Evolutionary conservation across 2,797 vertebrate species (phyloP).

Genomic region (Cyprinella venusta): DNA sequence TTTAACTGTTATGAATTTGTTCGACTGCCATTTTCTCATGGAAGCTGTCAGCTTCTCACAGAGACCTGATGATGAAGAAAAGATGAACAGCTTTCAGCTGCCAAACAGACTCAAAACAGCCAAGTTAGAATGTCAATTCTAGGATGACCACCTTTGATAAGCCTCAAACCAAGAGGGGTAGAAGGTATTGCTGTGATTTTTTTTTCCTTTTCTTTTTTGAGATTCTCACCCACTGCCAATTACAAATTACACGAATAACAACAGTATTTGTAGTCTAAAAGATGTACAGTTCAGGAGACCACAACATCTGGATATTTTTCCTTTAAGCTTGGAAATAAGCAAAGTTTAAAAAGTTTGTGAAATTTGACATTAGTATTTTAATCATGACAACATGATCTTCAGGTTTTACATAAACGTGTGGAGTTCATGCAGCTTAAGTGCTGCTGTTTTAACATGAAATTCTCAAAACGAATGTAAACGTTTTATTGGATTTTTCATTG

Average conservation of each 20-base stretch:
- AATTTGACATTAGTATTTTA: not conserved
- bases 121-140: not conserved
- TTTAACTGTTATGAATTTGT: slow-evolving; percentile 47
- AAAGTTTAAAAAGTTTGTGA: not conserved
- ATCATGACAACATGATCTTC: not conserved
- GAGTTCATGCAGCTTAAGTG: not conserved
- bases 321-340: not conserved
- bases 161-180: not conserved
- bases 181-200: not conserved
- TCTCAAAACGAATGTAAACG: not conserved
- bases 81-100: slow-evolving; percentile 3
- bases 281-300: not conserved
- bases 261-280: not conserved
- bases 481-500: not conserved
- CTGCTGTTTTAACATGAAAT: not conserved
- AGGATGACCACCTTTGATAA: not conserved
- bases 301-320: not conserved
- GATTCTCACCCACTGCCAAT: not conserved
- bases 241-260: not conserved
- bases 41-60: slow-evolving; percentile 39
- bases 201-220: not conserved
- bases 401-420: not conserved
- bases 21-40: slow-evolving; percentile 37
- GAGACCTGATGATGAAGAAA: slow-evolving; percentile 25
- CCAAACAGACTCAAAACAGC: slow-evolving; percentile 33